Evolutionary conservation across 2,113 vertebrate genomes (phyloP), one percentile per base, ranked within the genome.

Genomic region (Pseudorasbora parva): DNA sequence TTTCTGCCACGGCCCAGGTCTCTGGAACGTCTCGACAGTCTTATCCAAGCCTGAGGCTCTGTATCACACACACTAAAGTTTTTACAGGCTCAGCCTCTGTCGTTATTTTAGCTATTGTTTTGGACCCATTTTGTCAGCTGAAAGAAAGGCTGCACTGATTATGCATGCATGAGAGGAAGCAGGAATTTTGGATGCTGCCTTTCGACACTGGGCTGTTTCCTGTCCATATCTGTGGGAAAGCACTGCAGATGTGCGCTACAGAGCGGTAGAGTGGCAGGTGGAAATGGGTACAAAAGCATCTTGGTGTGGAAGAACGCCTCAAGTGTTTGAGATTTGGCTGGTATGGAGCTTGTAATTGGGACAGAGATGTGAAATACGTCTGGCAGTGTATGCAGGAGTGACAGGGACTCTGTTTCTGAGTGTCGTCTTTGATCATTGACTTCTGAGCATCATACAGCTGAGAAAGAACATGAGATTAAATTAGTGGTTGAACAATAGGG

Each of bases 271-370:
- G 37, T 82, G 69, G 75, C 74, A 71, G 60, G 74, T 57, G 37
- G 79, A 19, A 80, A 73, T 49, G 27, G 49, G 30, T 1, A 54
- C 11, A n/a, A 43, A 59, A 51, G 23, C 8, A 47, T 45, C 59
- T 8, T 5, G 27, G 51, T 37, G 17, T 49, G 51, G 49, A 69
- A 23, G 66, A 45, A 27, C 8, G 37, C 37, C 51, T 85, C 56
- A 73, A 54, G 57, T 62, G 72, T 78, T 27, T 75, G 57, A 51
- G 41, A 37, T 47, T 27, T 82, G 60, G 30, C 54, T 21, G 79
- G 51, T 45, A 54, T 54, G 75, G 62, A 77, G 47, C 17, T 30
- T 69, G 60, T 86, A 83, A 85, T 86, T 86, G 82, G 85, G 69
- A 64, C 54, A 56, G 51, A 37, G 37, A 73, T 80, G 30, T 69